phyloP scores from a whole-genome alignment of 2,113 vertebrate species.

The Sinocyclocheilus anshuiensis region DNA sequence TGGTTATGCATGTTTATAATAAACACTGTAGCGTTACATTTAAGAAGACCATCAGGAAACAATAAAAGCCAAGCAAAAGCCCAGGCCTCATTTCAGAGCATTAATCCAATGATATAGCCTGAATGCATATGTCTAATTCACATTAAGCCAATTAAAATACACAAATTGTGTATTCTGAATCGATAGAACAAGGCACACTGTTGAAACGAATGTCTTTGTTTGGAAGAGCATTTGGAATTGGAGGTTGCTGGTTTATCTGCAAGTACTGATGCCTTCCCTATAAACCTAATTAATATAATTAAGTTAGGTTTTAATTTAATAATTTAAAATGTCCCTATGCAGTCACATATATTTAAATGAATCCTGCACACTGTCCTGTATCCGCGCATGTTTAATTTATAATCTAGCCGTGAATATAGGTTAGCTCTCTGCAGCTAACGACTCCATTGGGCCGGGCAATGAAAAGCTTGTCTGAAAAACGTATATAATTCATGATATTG shows the following conservation, averaged over 20 bases:
- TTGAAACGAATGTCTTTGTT: not conserved
- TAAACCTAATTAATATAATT: not conserved
- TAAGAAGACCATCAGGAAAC: not conserved
- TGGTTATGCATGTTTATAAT: not conserved
- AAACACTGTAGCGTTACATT: not conserved
- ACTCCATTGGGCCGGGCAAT: not conserved
- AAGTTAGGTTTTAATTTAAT: not conserved
- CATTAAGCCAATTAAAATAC: not conserved
- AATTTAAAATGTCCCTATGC: not conserved
- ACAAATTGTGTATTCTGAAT: not conserved
- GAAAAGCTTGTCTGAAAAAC: not conserved
- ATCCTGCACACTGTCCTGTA: not conserved
- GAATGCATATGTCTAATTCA: not conserved
- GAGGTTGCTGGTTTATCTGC: not conserved
- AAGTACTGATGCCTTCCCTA: not conserved
- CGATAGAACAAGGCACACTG: not conserved
- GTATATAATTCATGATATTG: not conserved
- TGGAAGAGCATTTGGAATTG: not conserved
- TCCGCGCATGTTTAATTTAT: not conserved
- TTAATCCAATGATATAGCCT: constrained; percentile 29
- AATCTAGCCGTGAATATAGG: not conserved
- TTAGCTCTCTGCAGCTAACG: constrained; percentile 26
- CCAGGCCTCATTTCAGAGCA: constrained; percentile 10
- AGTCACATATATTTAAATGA: not conserved
- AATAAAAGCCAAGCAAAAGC: constrained; percentile 5